Base-by-base conservation (phyloP, 1,140 invertebrate species). In the Lepidurus apus region DNA sequence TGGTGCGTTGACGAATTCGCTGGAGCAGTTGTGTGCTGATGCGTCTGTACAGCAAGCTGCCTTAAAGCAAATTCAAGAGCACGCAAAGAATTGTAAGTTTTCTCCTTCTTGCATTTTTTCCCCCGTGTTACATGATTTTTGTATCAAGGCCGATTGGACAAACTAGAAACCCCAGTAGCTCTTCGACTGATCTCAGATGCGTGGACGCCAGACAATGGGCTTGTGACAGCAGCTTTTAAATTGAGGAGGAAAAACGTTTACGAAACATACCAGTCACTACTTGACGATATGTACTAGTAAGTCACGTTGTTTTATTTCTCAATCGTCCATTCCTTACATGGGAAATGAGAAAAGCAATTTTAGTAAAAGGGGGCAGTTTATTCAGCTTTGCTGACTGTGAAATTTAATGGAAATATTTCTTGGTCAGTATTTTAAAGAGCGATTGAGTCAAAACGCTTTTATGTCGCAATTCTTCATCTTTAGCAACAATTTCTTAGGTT, bases 151-250 rank as follows among this genome's bases (percentile, higher is more conserved):
- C 34, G 76, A 2, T 86, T 95, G 77, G 91, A 96, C 84, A 94
- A 91, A 82, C 96, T 93, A 85, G 97, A 98, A 86, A 91, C 98
- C 76, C 97, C 97, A 0, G 90, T 91, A n/a, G 95, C 93, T 5
- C 90, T 98, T 8, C 94, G 93, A 84, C 86, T 99, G 24, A 92
- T 92, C 82, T 87, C 91, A 34, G 96, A 98, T 82, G 91, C 94
- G 74, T 99, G 97, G 97, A 95, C 95, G 0, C 96, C 97, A 0
- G 96, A 97, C 84, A 94, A 93, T 89, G 96, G 96, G 53, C 89
- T 99, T n/a, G 95, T 90, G 2, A 99, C 97, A 17, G 97, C 97
- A 81, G 96, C 97, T 73, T 95, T 98, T 85, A 99, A 99, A 87
- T 88, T 99, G 81, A 97, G 97, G 86, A 89, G 97, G 81, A 97